Evolutionary conservation across 1,140 invertebrate genomes (phyloP), one percentile per base, ranked within the genome.

Genomic region (Carposina sasakii): DNA sequence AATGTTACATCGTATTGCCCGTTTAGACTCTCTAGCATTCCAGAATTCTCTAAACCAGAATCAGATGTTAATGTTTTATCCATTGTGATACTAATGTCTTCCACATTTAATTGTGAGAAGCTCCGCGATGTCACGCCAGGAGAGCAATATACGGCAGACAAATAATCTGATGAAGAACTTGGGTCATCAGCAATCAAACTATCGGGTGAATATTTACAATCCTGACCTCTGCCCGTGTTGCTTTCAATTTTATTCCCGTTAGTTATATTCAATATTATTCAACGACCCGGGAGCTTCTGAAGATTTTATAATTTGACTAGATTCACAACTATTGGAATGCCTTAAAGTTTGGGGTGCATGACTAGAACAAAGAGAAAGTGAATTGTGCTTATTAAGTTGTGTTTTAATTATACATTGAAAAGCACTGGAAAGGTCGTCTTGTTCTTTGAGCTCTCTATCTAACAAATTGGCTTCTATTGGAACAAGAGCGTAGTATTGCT

Each of bases 111-210:
- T 45, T 65, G 67, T 48, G 61, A 44, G 56, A 47, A 37, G 47
- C 59, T 39, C 53, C 64, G 43, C 24, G 56, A 64, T 31, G 61
- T 56, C 34, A 73, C 59, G 4, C 66, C 71, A 15, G 76, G 81
- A 19, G 75, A 81, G 57, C 49, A 73, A 42, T 74, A 70, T 8
- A 70, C 68, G 12, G 79, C 77, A 31, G 81, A 81, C 45, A 84
- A 60, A 47, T 81, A 84, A 60, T 84, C 81, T 34, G 81, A 84
- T 40, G 81, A 78, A 37, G 77, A 81, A 60, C 79, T 84, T 8
- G 71, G 75, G 33, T 84, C 81, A 44, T 84, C 81, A 2, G 68
- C 63, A 19, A 81, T 71, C 37, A 84, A 68, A 51, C 79, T 84
- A 60, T 84, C 79, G 15, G 77, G 77, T 3, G 79, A 76, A 48